These are phyloP conservation scores for Seira musarum DNA, from an alignment of 2,888 invertebrate genomes.

Conservation along the genomic window DNA sequence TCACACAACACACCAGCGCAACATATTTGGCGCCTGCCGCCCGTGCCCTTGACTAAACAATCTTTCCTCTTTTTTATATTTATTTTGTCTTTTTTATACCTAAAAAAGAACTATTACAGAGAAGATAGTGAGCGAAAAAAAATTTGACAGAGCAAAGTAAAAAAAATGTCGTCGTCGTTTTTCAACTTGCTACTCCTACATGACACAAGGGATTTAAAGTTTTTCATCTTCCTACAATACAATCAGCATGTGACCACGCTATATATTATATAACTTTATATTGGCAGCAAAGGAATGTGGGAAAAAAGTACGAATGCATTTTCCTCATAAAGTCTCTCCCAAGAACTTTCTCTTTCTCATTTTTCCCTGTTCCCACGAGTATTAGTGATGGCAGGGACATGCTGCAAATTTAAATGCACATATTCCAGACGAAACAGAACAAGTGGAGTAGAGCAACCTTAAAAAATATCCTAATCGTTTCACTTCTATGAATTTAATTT, in stretches of 20 bases:
- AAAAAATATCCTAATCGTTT: too few relatives aligned
- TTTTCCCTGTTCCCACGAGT: constrained; percentile 15
- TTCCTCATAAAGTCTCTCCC: not conserved
- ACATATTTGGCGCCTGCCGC: not conserved
- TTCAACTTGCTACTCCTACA: constrained; percentile 12
- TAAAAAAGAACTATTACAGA: not conserved
- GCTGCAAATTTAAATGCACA: not conserved
- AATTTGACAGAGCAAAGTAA: constrained; percentile 4
- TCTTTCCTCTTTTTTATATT: not conserved
- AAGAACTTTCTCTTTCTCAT: constrained; percentile 16
- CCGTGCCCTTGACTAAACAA: not conserved
- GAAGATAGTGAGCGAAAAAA: not conserved
- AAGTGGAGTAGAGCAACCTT: too few relatives aligned
- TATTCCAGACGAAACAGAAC: too few relatives aligned
- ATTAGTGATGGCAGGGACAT: not conserved
- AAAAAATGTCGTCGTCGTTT: constrained; percentile 12
- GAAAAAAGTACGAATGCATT: not conserved
- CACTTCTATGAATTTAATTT: too few relatives aligned
- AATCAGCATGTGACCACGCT: constrained; percentile 2
- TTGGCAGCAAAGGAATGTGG: not conserved
- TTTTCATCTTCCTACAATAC: constrained; percentile 10
- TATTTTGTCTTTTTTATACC: not conserved
- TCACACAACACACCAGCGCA: constrained; percentile 18
- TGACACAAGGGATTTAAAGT: constrained; percentile 18
- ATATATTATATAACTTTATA: too few relatives aligned